Evolutionary conservation across 2,797 vertebrate genomes (phyloP), one percentile per base, ranked within the genome.

Genomic region (Lagorchestes hirsutus): DNA sequence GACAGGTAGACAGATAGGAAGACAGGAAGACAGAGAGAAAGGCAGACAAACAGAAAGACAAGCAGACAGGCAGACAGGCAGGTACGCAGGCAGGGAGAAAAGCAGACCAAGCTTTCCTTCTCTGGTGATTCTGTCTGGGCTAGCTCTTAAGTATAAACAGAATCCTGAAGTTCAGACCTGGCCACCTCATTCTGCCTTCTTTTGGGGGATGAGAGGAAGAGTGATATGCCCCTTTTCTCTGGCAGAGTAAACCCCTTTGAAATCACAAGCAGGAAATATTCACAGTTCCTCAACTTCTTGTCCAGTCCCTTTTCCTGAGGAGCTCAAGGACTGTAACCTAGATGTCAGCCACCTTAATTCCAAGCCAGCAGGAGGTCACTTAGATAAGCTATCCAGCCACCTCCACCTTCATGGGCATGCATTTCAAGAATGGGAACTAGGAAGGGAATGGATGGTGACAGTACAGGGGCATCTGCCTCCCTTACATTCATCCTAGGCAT

Each of bases 1-100:
- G 0, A 4, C 22, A 24, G n/a, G 11, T 1, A 16, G 62, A 4
- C n/a, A 74, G n/a, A 5, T 18, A 67, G 34, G 14, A 4, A 67
- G 62, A 62, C 4, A 74, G 62, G 13, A 6, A 12, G 31, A n/a
- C 34, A 55, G 9, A 5, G 4, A 0, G 0, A 4, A 9, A 24
- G n/a, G 2, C 1, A 16, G 34, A 4, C 67, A 74, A 16, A 5
- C 16, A 67, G 34, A 24, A 11, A 62, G 59, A 62, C 59, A 67
- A 16, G 6, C 16, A 40, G 6, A 22, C 18, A 74, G n/a, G 2
- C 5, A 74, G 62, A 6, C 18, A 74, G n/a, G 1, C 14, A n/a
- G 67, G n/a, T 5, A 67, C 14, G 62, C 0, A n/a, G 62, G 34
- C 67, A 67, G 34, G 34, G 1, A 67, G 14, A 34, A 1, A 74